These are phyloP conservation scores for Tragelaphus imberbis DNA, from an alignment of 2,113 vertebrate species.

Conservation along the genomic window DNA sequence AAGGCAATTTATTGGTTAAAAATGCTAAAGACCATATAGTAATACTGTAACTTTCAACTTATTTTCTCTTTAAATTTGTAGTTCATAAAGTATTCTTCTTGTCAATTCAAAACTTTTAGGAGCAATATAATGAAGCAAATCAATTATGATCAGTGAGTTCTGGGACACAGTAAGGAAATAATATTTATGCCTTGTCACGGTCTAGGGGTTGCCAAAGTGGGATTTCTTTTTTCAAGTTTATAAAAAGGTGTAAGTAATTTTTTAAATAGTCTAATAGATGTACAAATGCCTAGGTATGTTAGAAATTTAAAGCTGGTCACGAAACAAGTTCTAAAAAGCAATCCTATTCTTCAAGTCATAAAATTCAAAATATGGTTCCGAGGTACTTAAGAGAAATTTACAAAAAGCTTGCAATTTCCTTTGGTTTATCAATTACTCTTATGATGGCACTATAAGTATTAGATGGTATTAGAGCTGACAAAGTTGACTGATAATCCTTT, in stretches of 20 bases:
- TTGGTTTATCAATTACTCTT: background rate
- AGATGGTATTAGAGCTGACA: background rate
- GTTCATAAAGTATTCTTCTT: background rate
- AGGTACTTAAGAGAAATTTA: background rate
- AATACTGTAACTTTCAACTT: background rate
- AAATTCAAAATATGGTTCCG: background rate
- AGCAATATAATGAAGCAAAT: background rate
- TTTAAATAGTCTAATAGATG: background rate
- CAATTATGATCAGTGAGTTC: background rate
- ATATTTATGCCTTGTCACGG: background rate
- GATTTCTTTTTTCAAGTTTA: background rate
- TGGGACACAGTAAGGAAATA: background rate
- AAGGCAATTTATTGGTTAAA: background rate
- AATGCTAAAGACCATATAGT: background rate
- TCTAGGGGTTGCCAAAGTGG: background rate
- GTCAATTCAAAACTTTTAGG: background rate
- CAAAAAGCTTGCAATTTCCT: constrained; percentile 13
- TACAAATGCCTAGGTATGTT: background rate
- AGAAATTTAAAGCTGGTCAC: background rate
- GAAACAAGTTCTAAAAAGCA: background rate
- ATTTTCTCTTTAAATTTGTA: background rate
- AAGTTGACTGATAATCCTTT: background rate
- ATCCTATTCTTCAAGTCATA: background rate
- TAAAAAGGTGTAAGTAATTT: background rate
- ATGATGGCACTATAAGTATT: background rate